Base-by-base conservation (phyloP, 2,113 vertebrate species). In the Carlito syrichta region DNA sequence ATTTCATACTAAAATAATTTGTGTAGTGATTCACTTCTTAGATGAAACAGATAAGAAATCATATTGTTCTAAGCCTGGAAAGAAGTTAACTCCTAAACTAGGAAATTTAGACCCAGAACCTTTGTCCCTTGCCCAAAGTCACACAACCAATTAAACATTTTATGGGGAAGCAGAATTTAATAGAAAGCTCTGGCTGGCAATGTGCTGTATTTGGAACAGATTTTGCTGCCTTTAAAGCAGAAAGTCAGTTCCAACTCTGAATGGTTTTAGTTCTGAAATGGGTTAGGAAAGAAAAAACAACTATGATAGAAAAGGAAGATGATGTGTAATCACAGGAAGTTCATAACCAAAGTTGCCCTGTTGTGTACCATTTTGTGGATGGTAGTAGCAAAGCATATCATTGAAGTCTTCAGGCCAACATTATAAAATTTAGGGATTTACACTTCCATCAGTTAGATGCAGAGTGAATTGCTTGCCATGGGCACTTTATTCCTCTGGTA, bases 261-360 rank as follows among this genome's bases (percentile, higher is more conserved):
- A 62, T 83, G 20, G 8, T 90, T 96, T 94, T 63, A 89, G 32
- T 52, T 93, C 78, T 43, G 69, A 91, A 90, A 86, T 81, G 58
- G n/a, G 74, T 6, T 12, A 66, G 8, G 50, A 85, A 52, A 86
- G 60, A 86, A 88, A 91, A 73, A 96, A 89, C 60, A 88, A 17
- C 43, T 58, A 14, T 32, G 25, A 38, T 83, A 86, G 82, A 79
- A 94, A 97, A 89, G 8, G 48, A 79, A 95, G 73, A 83, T 85
- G 63, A 54, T 86, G 5, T 50, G 38, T 45, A 58, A 11, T 13
- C 74, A 92, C 25, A 76, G 74, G 13, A 89, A 92, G 76, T 19
- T 45, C 74, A 32, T 74, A 54, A 60, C 8, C 52, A 30, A 78
- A 71, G 19, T 2, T 66, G n/a, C 22, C 63, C 76, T 60, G 38